Evolutionary conservation across 2,888 invertebrate species (phyloP).

Genomic region (Aphodius granarius): DNA sequence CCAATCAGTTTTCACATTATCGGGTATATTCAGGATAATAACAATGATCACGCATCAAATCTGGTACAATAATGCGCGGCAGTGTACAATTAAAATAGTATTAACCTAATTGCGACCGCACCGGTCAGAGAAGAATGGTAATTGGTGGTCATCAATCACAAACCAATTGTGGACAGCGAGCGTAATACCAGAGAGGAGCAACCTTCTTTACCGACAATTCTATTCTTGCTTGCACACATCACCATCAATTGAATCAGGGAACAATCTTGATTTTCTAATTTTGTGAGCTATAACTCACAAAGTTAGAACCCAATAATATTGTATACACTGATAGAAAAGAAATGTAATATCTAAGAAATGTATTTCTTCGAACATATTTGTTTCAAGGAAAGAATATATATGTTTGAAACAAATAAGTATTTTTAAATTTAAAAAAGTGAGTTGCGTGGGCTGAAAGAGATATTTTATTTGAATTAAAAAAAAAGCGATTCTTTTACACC

Average conservation of each 20-base stretch:
- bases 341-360: too few species aligned
- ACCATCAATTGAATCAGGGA: background rate
- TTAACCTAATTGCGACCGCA: slow-evolving; percentile 13
- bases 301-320: too few species aligned
- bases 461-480: too few species aligned
- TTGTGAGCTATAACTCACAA: too few species aligned
- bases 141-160: slow-evolving; percentile 15
- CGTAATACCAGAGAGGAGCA: background rate
- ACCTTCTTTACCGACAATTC: background rate
- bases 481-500: too few species aligned
- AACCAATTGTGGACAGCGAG: slow-evolving; percentile 2
- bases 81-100: slow-evolving; percentile 7
- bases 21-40: background rate
- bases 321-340: too few species aligned
- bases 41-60: slow-evolving; percentile 10
- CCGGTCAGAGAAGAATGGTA: background rate
- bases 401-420: too few species aligned
- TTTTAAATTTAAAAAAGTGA: too few species aligned
- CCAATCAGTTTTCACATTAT: background rate
- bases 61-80: slow-evolving; percentile 2
- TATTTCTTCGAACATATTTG: too few species aligned
- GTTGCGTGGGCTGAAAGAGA: too few species aligned
- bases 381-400: too few species aligned
- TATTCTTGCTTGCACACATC: background rate
- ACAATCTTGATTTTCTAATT: too few species aligned